A percentile compares a stretch with the other conserved stretches of the same genome.
phyloP scores from a whole-genome alignment of 2,797 vertebrate genomes.

The Anas bahamensis region DNA sequence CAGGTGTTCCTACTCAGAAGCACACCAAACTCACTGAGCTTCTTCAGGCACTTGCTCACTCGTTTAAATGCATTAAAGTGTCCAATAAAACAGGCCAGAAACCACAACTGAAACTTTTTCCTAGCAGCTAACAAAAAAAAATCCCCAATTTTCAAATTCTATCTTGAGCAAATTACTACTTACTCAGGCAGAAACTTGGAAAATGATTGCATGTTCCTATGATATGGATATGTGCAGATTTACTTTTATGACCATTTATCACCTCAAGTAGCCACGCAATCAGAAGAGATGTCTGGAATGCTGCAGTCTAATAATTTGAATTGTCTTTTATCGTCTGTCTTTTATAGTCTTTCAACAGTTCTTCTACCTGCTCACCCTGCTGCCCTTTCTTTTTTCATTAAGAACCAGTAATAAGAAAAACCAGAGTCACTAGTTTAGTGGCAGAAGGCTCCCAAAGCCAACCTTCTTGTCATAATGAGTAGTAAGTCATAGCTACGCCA shows the following conservation, averaged over 20 bases:
- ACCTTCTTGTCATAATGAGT: background rate
- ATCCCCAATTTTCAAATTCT: background rate
- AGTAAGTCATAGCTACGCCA: background rate
- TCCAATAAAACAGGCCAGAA: background rate
- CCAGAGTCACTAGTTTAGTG: background rate
- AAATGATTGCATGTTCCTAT: rapidly evolving
- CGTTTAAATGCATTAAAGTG: background rate
- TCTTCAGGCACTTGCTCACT: background rate
- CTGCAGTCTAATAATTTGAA: background rate
- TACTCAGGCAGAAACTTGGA: background rate
- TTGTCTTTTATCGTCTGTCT: background rate
- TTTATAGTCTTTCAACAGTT: background rate
- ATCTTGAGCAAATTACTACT: background rate
- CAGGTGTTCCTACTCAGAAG: background rate
- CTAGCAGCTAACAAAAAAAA: background rate
- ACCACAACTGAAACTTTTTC: background rate
- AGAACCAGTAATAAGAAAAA: background rate
- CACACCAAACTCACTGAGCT: background rate
- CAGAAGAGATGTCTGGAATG: background rate
- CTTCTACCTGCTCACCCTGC: background rate
- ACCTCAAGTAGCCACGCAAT: background rate
- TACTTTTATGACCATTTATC: background rate
- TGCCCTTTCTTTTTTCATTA: background rate
- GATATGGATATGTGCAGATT: background rate
- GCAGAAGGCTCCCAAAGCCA: background rate